Base-by-base conservation (phyloP, 1,140 invertebrate species). In the Agraylea sexmaculata region DNA sequence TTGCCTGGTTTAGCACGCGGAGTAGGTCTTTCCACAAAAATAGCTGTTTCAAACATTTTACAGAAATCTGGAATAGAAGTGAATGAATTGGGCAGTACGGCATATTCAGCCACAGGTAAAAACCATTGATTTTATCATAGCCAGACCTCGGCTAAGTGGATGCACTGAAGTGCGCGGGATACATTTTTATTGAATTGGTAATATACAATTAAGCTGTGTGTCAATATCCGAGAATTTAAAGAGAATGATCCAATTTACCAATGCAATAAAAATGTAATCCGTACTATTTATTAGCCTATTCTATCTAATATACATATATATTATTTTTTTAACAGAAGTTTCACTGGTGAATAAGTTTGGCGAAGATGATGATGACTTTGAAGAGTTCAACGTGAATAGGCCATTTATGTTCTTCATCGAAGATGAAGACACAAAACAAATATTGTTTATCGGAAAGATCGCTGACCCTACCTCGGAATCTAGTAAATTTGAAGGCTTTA, bases 21-120 rank as follows among this genome's bases (percentile, higher is more conserved):
- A 1, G 67, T 66, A 37, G 53, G 58, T 1, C 51, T 60, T 3
- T 51, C 57, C 2, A 59, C 58, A 15, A 61, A 66, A 22, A 53
- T 85, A 10, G 64, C 69, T 19, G 74, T 91, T 0, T 79, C 80
- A 0, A 74, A 80, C 43, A 70, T 89, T 11, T 45, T 88, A 17
- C 88, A 91, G 54, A 83, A 87, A 52, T 70, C 78, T 30, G 86
- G 81, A 35, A 80, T 93, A 23, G 78, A 83, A 55, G 75, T 90
- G 2, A 83, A 87, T 52, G 88, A 93, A 60, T 63, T 83, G 47
- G 87, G 87, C 28, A 88, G 75, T 22, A 69, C 73, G 3, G 83
- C 80, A 3, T 84, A 73, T 52, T 78, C 79, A 0, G 78, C 80
- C 5, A 87, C 87, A 43, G 80, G 80, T 83, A 51, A 51, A 25